These are phyloP conservation scores for Lordiphosa clarofinis DNA, from an alignment of 1,140 invertebrate genomes.

Conservation along the genomic window DNA sequence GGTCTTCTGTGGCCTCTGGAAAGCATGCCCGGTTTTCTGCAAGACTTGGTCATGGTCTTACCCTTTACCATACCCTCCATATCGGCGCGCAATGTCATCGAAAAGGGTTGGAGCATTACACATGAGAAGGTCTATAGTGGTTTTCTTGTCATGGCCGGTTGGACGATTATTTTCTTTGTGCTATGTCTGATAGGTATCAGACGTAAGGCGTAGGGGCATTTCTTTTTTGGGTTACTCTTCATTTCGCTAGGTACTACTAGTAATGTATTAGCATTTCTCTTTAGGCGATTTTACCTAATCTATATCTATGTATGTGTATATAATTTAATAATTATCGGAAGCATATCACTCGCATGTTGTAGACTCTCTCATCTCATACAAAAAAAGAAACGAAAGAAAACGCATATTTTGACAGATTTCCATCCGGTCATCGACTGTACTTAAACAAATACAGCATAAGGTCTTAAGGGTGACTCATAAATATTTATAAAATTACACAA, in stretches of 20 bases:
- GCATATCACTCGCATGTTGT: constrained; percentile 70
- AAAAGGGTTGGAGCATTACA: constrained; percentile 82
- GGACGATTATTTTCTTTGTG: constrained; percentile 81
- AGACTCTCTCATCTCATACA: constrained; percentile 50
- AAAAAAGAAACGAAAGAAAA: constrained; percentile 26
- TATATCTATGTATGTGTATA: constrained; percentile 48
- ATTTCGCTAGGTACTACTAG: constrained; percentile 31
- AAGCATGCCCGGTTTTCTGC: constrained; percentile 83
- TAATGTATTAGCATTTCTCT: constrained; percentile 62
- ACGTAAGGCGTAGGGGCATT: constrained; percentile 63
- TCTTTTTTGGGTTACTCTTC: constrained; percentile 15
- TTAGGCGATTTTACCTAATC: constrained; percentile 60
- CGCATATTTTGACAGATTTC: constrained; percentile 16
- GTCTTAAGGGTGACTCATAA: constrained; percentile 66
- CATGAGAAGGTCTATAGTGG: constrained; percentile 83
- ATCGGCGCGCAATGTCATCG: constrained; percentile 84
- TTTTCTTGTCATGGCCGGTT: constrained; percentile 82
- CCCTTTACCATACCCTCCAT: constrained; percentile 86
- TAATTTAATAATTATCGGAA: constrained; percentile 69
- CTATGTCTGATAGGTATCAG: constrained; percentile 80
- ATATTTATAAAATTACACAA: constrained; percentile 61
- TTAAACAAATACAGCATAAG: constrained; percentile 27
- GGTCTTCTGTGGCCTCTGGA: constrained; percentile 96
- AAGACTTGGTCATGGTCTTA: constrained; percentile 82
- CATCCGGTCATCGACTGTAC: constrained; percentile 2